Base-by-base conservation (phyloP, 2,888 invertebrate genomes). In the Hypselothyrea guttata region DNA sequence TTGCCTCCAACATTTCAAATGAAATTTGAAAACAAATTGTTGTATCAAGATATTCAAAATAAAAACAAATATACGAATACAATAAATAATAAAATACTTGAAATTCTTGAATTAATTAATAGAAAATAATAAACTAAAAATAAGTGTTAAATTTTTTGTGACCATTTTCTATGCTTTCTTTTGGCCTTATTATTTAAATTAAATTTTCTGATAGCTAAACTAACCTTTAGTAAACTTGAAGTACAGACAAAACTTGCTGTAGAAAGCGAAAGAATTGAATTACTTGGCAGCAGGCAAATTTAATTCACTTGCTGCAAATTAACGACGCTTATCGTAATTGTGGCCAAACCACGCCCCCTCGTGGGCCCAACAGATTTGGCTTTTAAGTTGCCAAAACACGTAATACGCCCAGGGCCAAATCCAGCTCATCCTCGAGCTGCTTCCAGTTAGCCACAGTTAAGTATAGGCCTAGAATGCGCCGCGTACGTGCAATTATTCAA, bases 401-500 rank as follows among this genome's bases (percentile, higher is more conserved):
- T 79, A 79, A 28, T 7, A 15, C 11, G 74, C 63, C 58, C 22
- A 38, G 44, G 56, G 34, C 57, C 63, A 56, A 28, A 38, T 8
- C 40, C 12, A 11, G 33, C 16, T 13, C 30, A 7, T 22, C 9
- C n/a, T n/a, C n/a, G n/a, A n/a, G n/a, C n/a, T 12, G 18, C 16
- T 18, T 28, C 27, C 15, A 53, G 34, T 60, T 46, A 41, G 45
- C 22, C 60, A 45, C 58, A 45, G 61, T 68, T 75, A 68, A 60
- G 62, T 57, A 54, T 52, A 75, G 67, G 58, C 64, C 30, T 66
- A 49, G 48, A 65, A 65, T 49, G 59, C 55, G 12, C 37, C 41
- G 45, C 48, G 69, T 73, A 81, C 77, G 67, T 84, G 81, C 77
- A 84, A 78, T 84, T 78, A 78, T 78, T 78, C 84, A 78, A 73